Evolutionary conservation across 2,797 vertebrate species (phyloP), one percentile per base, ranked within the genome.

Genomic region (Hydrocynus forskahlii): DNA sequence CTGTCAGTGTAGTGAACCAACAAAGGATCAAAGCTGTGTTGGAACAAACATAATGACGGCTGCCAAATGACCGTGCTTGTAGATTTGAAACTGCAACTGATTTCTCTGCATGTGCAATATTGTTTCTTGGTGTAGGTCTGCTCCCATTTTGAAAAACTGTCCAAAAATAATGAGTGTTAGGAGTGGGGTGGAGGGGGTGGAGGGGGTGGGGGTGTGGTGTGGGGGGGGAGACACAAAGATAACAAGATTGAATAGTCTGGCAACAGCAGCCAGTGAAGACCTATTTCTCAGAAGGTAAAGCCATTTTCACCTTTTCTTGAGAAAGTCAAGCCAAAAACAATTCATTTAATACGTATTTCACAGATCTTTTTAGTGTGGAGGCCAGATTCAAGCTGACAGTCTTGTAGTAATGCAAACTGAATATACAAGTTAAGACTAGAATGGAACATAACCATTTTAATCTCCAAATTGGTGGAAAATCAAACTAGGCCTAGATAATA

Each of bases 281-380:
- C 75, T 82, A 81, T 86, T 87, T 84, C 86, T 84, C 73, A 54
- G 84, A 87, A 85, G 92, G 89, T 89, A 91, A 92, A 92, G 89
- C 84, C 86, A 91, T 93, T 93, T 93, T 92, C 91, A 92, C 90
- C 88, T 91, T 78, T 29, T 85, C 69, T 71, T 79, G 85, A 89
- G 89, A 82, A 86, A 81, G 86, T 40, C 63, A 78, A 82, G 88
- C 91, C 85, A 86, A 89, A 83, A 90, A 86, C 85, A 88, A 88
- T 86, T 81, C 78, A 78, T 75, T 35, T 54, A 52, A 75, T 79
- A 75, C 68, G 88, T 90, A 88, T 86, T 91, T 90, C 55, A 76
- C 79, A 78, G 88, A 83, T 90, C 85, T 88, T 48, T 84, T 85
- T 79, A 83, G 77, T 86, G 80, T 86, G 50, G 78, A 70, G 70